Percentiles rank a stretch among this genome's conserved stretches.
phyloP scores from a whole-genome alignment of 2,113 vertebrate genomes.

The Empidonax alnorum region DNA sequence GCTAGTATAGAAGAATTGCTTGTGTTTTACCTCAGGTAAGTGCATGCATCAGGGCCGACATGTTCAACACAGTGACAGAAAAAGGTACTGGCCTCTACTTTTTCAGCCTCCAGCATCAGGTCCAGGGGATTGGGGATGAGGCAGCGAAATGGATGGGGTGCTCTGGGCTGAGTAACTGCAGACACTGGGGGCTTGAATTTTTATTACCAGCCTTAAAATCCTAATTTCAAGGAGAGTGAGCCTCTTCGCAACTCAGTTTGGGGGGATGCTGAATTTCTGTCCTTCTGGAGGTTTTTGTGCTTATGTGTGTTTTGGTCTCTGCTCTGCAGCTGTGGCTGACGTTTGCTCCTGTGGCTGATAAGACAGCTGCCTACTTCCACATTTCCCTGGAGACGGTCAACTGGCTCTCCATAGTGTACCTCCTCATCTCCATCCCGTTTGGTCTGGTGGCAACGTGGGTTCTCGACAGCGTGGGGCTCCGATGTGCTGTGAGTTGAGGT shows the following conservation, averaged over 20 bases:
- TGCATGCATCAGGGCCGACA: not conserved
- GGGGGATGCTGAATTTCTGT: not conserved
- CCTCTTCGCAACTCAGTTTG: not conserved
- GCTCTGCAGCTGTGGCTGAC: constrained; percentile 88
- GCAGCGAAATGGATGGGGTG: not conserved
- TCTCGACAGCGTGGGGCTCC: constrained; percentile 87
- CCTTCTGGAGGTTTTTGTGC: not conserved
- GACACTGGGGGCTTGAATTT: not conserved
- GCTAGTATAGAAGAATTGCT: not conserved
- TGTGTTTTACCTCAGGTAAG: not conserved
- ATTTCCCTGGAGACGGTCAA: constrained; percentile 80
- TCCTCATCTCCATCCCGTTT: constrained; percentile 86
- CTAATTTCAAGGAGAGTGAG: not conserved
- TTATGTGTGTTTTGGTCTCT: not conserved
- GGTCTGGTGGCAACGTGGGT: constrained; percentile 89
- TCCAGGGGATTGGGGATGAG: not conserved
- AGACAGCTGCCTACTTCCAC: constrained; percentile 74
- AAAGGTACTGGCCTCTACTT: not conserved
- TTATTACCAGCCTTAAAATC: not conserved
- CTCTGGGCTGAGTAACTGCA: not conserved
- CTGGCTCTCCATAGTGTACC: constrained; percentile 88
- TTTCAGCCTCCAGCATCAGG: not conserved
- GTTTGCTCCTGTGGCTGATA: constrained; percentile 90
- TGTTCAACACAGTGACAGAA: not conserved
- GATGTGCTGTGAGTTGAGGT: constrained; percentile 79